Evolutionary conservation across 2,797 vertebrate species (phyloP).

Genomic region (Silurus lanzhouensis): DNA sequence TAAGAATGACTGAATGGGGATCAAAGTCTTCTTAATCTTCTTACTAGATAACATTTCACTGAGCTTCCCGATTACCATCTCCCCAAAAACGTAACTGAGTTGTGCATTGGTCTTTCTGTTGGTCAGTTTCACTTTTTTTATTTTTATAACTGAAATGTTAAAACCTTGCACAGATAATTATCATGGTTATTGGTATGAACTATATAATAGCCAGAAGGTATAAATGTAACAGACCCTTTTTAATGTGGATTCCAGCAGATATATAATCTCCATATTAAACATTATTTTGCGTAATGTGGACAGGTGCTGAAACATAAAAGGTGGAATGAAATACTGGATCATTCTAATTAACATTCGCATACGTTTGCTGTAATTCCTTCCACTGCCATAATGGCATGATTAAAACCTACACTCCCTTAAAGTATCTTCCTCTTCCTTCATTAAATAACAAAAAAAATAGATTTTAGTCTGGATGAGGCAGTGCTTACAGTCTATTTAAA

Average conservation of each 20-base stretch:
- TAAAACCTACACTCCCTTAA: background rate
- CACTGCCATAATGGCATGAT: background rate
- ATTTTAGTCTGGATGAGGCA: background rate
- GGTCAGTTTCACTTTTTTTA: constrained; percentile 3
- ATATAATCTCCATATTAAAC: background rate
- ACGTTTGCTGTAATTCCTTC: background rate
- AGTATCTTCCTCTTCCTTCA: background rate
- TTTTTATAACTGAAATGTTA: background rate
- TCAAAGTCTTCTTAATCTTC: constrained; percentile 76
- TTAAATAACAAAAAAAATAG: background rate
- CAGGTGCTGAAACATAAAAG: background rate
- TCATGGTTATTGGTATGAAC: background rate
- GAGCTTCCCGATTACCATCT: constrained; percentile 52
- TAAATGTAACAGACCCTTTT: background rate
- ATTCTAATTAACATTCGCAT: background rate
- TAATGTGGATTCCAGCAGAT: background rate
- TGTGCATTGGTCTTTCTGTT: constrained; percentile 8
- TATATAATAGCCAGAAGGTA: background rate
- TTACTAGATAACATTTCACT: constrained; percentile 70
- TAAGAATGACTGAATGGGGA: constrained; percentile 63
- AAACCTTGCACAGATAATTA: background rate
- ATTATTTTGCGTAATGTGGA: background rate
- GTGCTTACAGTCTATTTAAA: background rate
- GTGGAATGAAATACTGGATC: background rate
- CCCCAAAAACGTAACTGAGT: constrained; percentile 34